A percentile compares a stretch with the other conserved stretches of the same genome.
Evolutionary conservation across 35 echinoderm and acorn worm genomes (phyloP).

Genomic region (Apostichopus parvimensis): DNA sequence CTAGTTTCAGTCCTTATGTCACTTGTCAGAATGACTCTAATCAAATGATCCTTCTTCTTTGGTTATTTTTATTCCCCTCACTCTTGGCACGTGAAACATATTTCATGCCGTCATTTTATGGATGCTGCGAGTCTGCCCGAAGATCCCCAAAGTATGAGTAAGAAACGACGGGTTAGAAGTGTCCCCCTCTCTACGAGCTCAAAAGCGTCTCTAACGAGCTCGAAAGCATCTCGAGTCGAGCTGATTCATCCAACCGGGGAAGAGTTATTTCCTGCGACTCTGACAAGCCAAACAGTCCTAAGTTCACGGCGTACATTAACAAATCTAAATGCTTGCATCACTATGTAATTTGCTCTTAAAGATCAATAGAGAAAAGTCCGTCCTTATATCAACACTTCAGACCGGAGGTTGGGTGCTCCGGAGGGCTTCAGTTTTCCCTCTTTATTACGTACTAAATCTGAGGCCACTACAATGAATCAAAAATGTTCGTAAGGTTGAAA

Average conservation of each 20-base stretch:
- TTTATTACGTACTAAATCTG: neutral
- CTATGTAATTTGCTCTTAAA: constrained; percentile 51
- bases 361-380: constrained; percentile 19
- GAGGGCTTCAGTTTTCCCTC: neutral
- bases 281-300: constrained; percentile 25
- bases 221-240: neutral
- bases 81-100: too few relatives aligned
- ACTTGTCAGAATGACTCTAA: neutral
- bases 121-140: neutral
- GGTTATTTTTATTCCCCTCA: too few relatives aligned
- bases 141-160: neutral
- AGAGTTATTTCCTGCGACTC: neutral
- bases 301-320: constrained; percentile 16
- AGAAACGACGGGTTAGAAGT: neutral
- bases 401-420: neutral
- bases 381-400: constrained; percentile 30
- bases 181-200: neutral
- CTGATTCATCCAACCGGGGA: neutral
- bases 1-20: neutral
- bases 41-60: neutral
- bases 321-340: constrained; percentile 32
- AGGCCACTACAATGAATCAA: neutral
- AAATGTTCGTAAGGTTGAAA: too few relatives aligned
- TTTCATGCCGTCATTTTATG: too few relatives aligned
- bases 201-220: too few relatives aligned